These are phyloP conservation scores for Euleptes europaea DNA, from an alignment of 2,113 vertebrate genomes.

Conservation along the genomic window DNA sequence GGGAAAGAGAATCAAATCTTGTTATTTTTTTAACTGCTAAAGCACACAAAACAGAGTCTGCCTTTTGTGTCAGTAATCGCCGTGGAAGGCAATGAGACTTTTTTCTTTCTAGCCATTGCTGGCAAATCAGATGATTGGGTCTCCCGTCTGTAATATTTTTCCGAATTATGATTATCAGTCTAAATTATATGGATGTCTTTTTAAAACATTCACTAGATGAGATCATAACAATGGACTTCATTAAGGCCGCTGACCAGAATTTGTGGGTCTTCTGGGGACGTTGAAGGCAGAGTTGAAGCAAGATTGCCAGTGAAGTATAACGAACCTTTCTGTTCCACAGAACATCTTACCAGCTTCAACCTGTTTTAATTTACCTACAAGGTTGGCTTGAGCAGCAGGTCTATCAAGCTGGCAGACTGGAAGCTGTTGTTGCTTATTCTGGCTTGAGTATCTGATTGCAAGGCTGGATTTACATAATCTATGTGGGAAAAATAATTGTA, in stretches of 20 bases:
- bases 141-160: not conserved
- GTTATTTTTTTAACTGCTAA: not conserved
- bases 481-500: not conserved
- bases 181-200: not conserved
- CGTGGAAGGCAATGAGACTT: not conserved
- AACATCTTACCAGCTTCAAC: not conserved
- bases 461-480: not conserved
- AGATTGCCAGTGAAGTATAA: not conserved
- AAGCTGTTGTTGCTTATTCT: not conserved
- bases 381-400: not conserved
- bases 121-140: not conserved
- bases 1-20: not conserved
- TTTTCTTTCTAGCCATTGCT: not conserved
- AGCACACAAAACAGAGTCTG: not conserved
- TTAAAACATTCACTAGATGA: not conserved
- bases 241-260: not conserved
- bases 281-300: not conserved
- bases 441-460: not conserved
- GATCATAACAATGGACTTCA: not conserved
- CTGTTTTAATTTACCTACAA: not conserved
- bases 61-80: not conserved
- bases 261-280: not conserved
- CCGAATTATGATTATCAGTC: not conserved
- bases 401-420: not conserved
- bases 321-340: not conserved